Evolutionary conservation across 2,113 vertebrate genomes (phyloP), one percentile per base, ranked within the genome.

Genomic region (Ornithorhynchus anatinus): DNA sequence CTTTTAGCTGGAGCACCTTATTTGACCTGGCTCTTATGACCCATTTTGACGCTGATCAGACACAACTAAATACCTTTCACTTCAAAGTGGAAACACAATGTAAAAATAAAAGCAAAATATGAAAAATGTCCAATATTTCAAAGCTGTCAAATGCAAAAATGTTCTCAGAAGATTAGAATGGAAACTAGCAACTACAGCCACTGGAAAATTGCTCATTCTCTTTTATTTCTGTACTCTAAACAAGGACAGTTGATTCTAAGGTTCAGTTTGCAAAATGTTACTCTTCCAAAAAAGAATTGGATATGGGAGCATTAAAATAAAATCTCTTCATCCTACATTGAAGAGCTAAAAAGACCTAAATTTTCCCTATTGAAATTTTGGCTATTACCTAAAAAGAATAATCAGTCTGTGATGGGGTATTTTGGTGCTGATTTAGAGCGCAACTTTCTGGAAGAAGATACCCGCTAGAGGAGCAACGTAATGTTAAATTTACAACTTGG

Each of bases 1-100:
- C 74, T 85, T 81, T 77, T 73, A 45, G 14, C 20, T 29, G 12
- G 6, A 77, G 12, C 25, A 53, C 36, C 47, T 79, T 57, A 38
- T 75, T 56, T 91, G 89, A 89, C 90, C 89, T 92, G 25, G 38
- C 72, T 93, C 88, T 92, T 89, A 85, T 92, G 91, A 93, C 81
- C 86, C 86, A 67, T 85, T 93, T 90, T 90, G 84, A 89, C 91
- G 78, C 83, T 90, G 80, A 89, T 87, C 88, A 87, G 88, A 89
- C 84, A 81, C 73, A 89, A 51, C 82, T 86, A 92, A 93, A 50
- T 89, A 87, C 83, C 86, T 93, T 79, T 79, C 68, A 39, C 57
- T 51, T 80, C 35, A 7, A 5, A 58, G 39, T 51, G 64, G 73
- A 82, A 59, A 42, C 29, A 31, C 48, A 35, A 51, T 10, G 22